Conservation (phyloP, 2,113 vertebrate species). For the Cololabis saira region DNA sequence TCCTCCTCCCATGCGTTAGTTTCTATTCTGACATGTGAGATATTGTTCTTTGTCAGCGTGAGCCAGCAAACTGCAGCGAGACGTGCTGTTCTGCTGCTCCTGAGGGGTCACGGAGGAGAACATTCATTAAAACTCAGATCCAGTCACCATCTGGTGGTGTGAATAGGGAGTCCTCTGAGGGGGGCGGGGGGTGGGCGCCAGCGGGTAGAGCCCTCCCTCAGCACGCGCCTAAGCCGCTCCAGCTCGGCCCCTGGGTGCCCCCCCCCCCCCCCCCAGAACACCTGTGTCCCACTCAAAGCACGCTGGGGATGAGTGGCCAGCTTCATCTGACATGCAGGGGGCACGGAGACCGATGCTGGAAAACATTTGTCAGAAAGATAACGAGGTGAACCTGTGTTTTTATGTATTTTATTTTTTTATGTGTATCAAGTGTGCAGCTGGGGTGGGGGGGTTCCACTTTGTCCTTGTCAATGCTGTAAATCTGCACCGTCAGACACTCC, state of each 20-base stretch:
- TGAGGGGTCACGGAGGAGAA: slow-evolving; percentile 59
- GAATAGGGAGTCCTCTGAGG: slow-evolving; percentile 63
- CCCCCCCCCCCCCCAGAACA: slow-evolving; percentile 45
- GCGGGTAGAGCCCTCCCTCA: slow-evolving; percentile 59
- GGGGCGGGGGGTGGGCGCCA: slow-evolving; percentile 19
- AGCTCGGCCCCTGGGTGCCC: slow-evolving; percentile 44
- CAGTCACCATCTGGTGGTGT: slow-evolving; percentile 80
- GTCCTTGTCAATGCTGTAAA: neutral
- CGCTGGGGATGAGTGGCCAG: slow-evolving; percentile 25
- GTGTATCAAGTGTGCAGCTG: neutral
- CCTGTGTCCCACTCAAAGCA: slow-evolving; percentile 69
- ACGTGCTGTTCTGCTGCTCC: slow-evolving; percentile 36
- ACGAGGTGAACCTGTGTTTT: too few relatives aligned
- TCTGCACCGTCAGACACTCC: slow-evolving; percentile 21
- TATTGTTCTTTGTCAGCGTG: slow-evolving; percentile 27
- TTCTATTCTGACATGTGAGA: slow-evolving; percentile 8
- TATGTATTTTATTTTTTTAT: neutral
- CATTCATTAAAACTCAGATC: slow-evolving; percentile 75
- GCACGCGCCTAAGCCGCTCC: slow-evolving; percentile 74
- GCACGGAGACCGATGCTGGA: neutral
- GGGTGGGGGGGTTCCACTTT: too few relatives aligned
- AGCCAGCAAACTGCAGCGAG: slow-evolving; percentile 39
- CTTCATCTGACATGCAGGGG: slow-evolving; percentile 23
- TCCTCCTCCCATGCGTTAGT: slow-evolving; percentile 2
- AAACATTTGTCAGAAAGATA: slow-evolving; percentile 8